These are phyloP conservation scores for Yasuhikotakia modesta DNA, from an alignment of 2,797 vertebrate species.

Conservation along the genomic window DNA sequence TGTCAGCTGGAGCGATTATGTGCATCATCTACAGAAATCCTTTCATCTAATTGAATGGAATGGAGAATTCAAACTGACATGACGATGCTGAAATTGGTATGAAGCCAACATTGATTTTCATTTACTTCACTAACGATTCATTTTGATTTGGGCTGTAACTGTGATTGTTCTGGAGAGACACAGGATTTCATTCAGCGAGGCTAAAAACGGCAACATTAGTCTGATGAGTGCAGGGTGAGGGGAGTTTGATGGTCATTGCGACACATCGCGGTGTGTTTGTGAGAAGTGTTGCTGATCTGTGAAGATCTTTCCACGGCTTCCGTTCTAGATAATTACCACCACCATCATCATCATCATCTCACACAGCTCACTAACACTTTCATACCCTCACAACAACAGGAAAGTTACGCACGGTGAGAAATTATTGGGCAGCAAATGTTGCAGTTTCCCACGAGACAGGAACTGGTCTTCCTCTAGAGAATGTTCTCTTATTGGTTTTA, in stretches of 20 bases:
- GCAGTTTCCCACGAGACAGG: neutral
- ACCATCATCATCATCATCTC: neutral
- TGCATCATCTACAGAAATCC: constrained; percentile 19
- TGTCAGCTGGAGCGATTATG: constrained; percentile 22
- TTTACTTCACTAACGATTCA: constrained; percentile 48
- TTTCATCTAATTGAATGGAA: constrained; percentile 24
- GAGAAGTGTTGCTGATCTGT: constrained; percentile 45
- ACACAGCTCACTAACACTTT: constrained; percentile 21
- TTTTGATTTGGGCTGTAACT: constrained; percentile 44
- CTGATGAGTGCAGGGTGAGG: constrained; percentile 29
- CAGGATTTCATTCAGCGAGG: neutral
- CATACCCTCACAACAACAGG: constrained; percentile 1
- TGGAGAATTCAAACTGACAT: constrained; percentile 33
- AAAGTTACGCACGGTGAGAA: neutral
- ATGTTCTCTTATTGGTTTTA: too few species aligned
- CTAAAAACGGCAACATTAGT: constrained; percentile 7
- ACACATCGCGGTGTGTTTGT: constrained; percentile 10
- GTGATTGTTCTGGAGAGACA: constrained; percentile 29
- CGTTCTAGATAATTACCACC: constrained; percentile 2
- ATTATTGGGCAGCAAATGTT: neutral
- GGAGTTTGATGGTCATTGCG: constrained; percentile 21
- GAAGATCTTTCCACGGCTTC: constrained; percentile 6
- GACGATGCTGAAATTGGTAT: constrained; percentile 37
- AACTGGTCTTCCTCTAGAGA: neutral
- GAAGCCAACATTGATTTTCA: constrained; percentile 54